Evolutionary conservation across 2,113 vertebrate species (phyloP).

Genomic region (Ploceus nigricollis): DNA sequence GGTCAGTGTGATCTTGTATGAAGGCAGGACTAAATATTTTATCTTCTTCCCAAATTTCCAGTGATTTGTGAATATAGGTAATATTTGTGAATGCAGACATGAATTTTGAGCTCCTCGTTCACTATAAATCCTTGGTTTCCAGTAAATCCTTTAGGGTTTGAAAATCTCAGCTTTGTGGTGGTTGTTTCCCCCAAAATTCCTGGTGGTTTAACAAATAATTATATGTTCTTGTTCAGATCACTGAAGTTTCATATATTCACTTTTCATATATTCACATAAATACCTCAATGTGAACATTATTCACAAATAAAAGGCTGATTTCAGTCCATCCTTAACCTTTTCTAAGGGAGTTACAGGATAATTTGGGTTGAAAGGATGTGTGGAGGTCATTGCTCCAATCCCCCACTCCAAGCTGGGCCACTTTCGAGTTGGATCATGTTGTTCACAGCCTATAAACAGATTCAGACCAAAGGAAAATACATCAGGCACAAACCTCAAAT

Average conservation of each 20-base stretch:
- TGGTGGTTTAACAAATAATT: background rate
- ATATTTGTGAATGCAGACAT: accelerated
- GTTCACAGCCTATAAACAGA: background rate
- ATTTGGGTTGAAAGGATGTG: background rate
- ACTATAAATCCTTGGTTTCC: background rate
- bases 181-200: background rate
- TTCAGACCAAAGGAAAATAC: background rate
- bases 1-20: background rate
- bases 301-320: background rate
- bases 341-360: background rate
- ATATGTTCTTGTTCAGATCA: background rate
- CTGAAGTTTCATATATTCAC: background rate
- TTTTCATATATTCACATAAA: too few relatives aligned
- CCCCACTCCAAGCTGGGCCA: background rate
- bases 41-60: background rate
- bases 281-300: too few relatives aligned
- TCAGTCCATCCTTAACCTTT: background rate
- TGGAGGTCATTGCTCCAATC: background rate
- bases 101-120: background rate
- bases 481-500: background rate
- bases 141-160: background rate
- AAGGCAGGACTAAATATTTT: background rate
- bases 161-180: background rate
- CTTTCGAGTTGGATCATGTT: background rate
- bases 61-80: background rate